Percentiles rank a stretch among this genome's conserved stretches.
Evolutionary conservation across 2,797 vertebrate genomes (phyloP).

Genomic region (Brachyalestes nurse): DNA sequence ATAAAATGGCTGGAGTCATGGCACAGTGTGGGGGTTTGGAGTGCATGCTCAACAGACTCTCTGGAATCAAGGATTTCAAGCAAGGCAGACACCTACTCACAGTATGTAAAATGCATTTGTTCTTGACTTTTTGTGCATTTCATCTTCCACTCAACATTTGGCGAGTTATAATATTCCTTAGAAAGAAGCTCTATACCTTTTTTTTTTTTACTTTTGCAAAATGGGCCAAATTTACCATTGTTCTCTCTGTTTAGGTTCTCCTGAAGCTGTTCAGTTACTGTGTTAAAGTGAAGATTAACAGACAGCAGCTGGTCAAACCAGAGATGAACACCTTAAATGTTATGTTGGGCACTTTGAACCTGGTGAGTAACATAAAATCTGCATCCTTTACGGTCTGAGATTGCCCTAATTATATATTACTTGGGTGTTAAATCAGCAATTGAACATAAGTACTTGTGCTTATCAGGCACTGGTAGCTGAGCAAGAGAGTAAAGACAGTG

Average conservation of each 20-base stretch:
- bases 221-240: not conserved
- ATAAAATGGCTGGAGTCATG: constrained; percentile 99
- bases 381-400: not conserved
- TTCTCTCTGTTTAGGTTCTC: constrained; percentile 81
- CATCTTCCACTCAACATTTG: not conserved
- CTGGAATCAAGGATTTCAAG: constrained; percentile 98
- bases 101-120: constrained; percentile 74
- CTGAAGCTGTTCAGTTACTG: constrained; percentile 98
- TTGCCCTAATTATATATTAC: not conserved
- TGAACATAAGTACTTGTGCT: constrained; percentile 2
- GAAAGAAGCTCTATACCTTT: not conserved
- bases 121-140: not conserved
- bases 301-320: constrained; percentile 94
- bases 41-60: constrained; percentile 95
- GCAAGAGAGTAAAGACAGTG: constrained; percentile 97
- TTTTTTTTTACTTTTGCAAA: not conserved
- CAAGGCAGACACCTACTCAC: constrained; percentile 96
- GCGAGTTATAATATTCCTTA: too few relatives aligned
- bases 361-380: constrained; percentile 77
- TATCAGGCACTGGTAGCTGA: constrained; percentile 94
- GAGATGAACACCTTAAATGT: constrained; percentile 99
- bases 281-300: constrained; percentile 97
- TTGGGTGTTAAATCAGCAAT: not conserved
- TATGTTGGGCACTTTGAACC: constrained; percentile 96
- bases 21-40: constrained; percentile 96